Conservation (phyloP, 2,113 vertebrate genomes). For the Eurystomus gularis region DNA sequence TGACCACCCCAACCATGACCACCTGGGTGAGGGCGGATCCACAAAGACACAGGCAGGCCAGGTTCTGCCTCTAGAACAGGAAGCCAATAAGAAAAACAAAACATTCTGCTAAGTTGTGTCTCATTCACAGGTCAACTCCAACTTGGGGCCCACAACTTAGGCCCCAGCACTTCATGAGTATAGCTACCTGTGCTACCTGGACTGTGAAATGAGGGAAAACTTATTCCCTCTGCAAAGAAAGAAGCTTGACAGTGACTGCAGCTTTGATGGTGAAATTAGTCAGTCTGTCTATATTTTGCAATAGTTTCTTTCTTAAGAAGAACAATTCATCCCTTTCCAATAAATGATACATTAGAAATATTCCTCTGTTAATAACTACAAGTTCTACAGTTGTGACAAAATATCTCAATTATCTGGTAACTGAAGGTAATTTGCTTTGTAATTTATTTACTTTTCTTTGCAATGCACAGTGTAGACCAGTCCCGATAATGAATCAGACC, state of each 20-base stretch:
- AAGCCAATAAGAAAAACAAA: too few species aligned
- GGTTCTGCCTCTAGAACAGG: too few species aligned
- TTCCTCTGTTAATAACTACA: background rate
- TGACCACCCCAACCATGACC: too few species aligned
- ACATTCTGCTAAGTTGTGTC: too few species aligned
- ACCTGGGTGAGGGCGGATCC: too few species aligned
- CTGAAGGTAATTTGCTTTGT: background rate
- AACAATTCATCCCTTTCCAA: background rate
- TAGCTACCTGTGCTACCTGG: background rate
- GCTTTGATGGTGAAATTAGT: background rate
- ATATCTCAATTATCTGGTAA: background rate
- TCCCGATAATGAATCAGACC: background rate
- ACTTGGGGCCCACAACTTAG: too few species aligned
- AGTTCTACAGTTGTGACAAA: background rate
- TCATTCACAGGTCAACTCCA: too few species aligned
- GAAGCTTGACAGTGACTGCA: background rate
- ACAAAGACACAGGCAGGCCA: too few species aligned
- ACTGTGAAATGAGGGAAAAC: background rate
- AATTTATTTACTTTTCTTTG: background rate
- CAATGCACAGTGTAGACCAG: background rate
- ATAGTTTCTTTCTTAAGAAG: background rate
- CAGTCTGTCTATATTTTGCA: background rate
- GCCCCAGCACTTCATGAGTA: too few species aligned
- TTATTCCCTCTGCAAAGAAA: background rate
- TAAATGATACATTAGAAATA: background rate